Base-by-base conservation (phyloP, 2,113 vertebrate species). In the Colistium nudipinnis region DNA sequence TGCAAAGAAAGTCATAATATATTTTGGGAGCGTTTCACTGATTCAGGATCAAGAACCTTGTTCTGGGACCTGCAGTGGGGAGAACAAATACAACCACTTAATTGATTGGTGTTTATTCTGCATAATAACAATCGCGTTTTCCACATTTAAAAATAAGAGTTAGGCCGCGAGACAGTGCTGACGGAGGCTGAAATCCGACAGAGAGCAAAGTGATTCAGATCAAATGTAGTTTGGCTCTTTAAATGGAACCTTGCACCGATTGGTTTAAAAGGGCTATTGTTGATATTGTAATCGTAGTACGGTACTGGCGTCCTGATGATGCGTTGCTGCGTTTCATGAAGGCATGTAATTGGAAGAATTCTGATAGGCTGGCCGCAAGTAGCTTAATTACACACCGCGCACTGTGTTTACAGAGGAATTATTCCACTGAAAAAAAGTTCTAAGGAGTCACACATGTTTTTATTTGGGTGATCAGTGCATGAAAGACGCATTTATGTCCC, bases 291-390 rank as follows among this genome's bases (percentile, higher is more conserved):
- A 94, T 93, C 93, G 92, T 91, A 88, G 91, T 91, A 91, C 91
- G 91, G 89, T 73, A 59, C 82, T 81, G 77, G 89, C 88, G 89
- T 89, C 82, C 85, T 83, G 80, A 92, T 92, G 90, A 90, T 92
- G 89, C 63, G 76, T 86, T 89, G 88, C 88, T 89, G 87, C 74
- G 83, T 93, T 93, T 93, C 92, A 94, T 93, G 92, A 94, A 92
- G 89, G 92, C 90, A 85, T 93, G 92, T 94, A 94, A 94, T 94
- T 93, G 92, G 83, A 92, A 89, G 88, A 89, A 93, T 94, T 94
- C 88, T 91, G 92, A 93, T 94, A 92, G 91, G 91, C 90, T 88
- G 89, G 92, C 90, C 90, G 89, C 88, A 92, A 93, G 90, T 89
- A 90, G 87, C 89, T 92, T 93, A 93, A 93, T 93, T 94, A 94